Evolutionary conservation across 2,113 vertebrate genomes (phyloP), one percentile per base, ranked within the genome.

Genomic region (Toxotes jaculatrix): DNA sequence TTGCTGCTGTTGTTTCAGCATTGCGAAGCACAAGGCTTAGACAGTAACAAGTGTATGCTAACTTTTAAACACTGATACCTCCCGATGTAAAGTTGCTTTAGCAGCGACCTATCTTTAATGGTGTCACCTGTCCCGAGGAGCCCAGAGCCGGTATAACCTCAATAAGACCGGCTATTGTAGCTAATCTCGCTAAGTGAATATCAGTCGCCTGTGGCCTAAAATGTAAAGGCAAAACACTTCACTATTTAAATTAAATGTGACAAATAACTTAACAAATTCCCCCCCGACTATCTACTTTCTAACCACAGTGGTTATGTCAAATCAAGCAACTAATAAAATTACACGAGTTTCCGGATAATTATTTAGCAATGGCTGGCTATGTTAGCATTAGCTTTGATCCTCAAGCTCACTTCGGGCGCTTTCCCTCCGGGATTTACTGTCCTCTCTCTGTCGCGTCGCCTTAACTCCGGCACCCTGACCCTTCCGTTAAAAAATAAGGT

Each of bases 1-100:
- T 81, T 93, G 91, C 87, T 94, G 94, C 78, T 92, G 94, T 85
- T 90, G 94, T 91, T 95, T 95, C 87, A 95, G 92, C 95, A 95
- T 95, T 82, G 88, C 73, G 87, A 85, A 92, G 87, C 87, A 90
- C 88, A 85, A 83, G 71, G 89, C 83, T 89, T 80, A 69, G 78
- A 90, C 63, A 87, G 80, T 74, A 87, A 67, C 63, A 76, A 85
- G 61, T 87, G 71, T 69, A 67, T 34, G 14, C 81, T 68, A 86
- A 89, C 59, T 77, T 74, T 88, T 74, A 81, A 84, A 88, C 77
- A 86, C 77, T 4, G 43, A 83, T 69, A 51, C 17, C 56, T 68
- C 34, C 64, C 34, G 76, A 71, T 61, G 36, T 79, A 32, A 86
- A 75, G 77, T 40, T 64, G 74, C 31, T 86, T 83, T 79, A 6